Evolutionary conservation across 2,888 invertebrate species (phyloP).

Genomic region (Xylota sylvarum): DNA sequence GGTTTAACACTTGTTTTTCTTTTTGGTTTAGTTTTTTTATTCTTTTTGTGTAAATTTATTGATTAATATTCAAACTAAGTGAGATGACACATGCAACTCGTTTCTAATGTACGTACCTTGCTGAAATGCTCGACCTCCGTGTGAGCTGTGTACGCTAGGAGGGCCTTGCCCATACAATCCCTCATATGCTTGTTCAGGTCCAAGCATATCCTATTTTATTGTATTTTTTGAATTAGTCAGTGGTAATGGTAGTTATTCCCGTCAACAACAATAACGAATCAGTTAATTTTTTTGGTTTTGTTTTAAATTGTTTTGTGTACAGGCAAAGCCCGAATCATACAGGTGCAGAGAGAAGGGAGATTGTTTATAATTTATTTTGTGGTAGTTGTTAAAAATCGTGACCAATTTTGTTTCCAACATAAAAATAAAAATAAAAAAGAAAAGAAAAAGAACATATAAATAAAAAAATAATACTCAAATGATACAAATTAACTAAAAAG

Average conservation of each 20-base stretch:
- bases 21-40: slow-evolving; percentile 49
- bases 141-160: slow-evolving; percentile 93
- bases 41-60: slow-evolving; percentile 51
- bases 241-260: slow-evolving; percentile 64
- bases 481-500: slow-evolving; percentile 20
- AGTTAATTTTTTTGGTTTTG: slow-evolving; percentile 54
- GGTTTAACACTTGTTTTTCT: slow-evolving; percentile 47
- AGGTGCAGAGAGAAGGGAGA: slow-evolving; percentile 75
- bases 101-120: slow-evolving; percentile 89
- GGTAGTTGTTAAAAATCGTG: slow-evolving; percentile 77
- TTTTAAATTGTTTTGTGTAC: slow-evolving; percentile 53
- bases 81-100: slow-evolving; percentile 76
- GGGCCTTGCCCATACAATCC: slow-evolving; percentile 97
- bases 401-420: slow-evolving; percentile 78
- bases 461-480: slow-evolving; percentile 69
- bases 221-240: slow-evolving; percentile 75
- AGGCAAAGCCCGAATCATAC: slow-evolving; percentile 76
- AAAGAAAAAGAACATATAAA: slow-evolving; percentile 66
- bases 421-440: slow-evolving; percentile 74
- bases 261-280: slow-evolving; percentile 72
- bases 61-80: slow-evolving; percentile 72
- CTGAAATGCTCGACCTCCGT: slow-evolving; percentile 91
- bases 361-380: slow-evolving; percentile 68
- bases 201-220: slow-evolving; percentile 86
- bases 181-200: slow-evolving; percentile 97